Evolutionary conservation across 2,113 vertebrate species (phyloP).

Genomic region (Motacilla alba): DNA sequence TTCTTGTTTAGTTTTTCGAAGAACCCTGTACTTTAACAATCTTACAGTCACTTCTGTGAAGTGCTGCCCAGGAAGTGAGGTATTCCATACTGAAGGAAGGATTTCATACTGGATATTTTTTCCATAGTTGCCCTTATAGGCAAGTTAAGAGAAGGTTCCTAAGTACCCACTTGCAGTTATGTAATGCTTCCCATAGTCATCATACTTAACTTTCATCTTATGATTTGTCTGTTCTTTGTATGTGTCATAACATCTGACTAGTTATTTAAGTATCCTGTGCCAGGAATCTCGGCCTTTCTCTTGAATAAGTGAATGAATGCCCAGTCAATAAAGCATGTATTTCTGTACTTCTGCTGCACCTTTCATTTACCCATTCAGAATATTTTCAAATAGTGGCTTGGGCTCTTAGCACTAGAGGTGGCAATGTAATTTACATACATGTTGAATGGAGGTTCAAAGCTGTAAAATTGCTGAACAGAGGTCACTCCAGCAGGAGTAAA

Average conservation of each 20-base stretch:
- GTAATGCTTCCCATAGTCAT: not conserved
- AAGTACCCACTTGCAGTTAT: not conserved
- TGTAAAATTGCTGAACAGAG: not conserved
- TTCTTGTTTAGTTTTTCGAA: not conserved
- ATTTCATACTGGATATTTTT: not conserved
- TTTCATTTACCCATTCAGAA: not conserved
- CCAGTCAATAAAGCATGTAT: not conserved
- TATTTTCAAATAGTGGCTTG: not conserved
- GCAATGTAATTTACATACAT: fast-evolving
- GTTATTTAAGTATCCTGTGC: not conserved
- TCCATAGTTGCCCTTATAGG: not conserved
- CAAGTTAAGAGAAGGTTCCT: not conserved
- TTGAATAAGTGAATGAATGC: not conserved
- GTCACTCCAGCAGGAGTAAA: not conserved
- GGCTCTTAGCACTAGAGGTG: not conserved
- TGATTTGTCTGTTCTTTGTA: not conserved
- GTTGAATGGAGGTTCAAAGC: not conserved
- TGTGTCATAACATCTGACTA: not conserved
- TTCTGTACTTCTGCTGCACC: not conserved
- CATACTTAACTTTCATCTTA: not conserved
- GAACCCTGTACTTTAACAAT: not conserved
- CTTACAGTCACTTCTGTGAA: not conserved
- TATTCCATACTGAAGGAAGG: not conserved
- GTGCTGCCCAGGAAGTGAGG: not conserved
- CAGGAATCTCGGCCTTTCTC: not conserved